These are phyloP conservation scores for Pyrgus malvae DNA, from an alignment of 2,888 invertebrate genomes.

Conservation along the genomic window DNA sequence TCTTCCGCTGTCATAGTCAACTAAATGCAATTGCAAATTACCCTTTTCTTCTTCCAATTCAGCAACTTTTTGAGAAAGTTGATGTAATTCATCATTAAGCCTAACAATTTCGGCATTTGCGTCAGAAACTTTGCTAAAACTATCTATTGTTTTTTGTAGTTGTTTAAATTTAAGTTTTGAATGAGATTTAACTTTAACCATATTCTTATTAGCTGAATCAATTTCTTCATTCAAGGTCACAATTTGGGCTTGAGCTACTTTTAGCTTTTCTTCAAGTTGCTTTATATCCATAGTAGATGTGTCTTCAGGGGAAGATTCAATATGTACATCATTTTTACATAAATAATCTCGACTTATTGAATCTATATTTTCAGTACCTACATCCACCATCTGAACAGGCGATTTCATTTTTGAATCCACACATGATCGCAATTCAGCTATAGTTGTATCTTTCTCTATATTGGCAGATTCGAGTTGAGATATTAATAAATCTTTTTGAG, in stretches of 20 bases:
- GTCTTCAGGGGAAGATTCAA: background rate
- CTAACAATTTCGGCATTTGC: slow-evolving; percentile 85
- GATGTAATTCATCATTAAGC: slow-evolving; percentile 83
- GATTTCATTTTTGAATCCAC: slow-evolving; percentile 31
- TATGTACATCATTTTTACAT: background rate
- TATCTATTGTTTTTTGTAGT: slow-evolving; percentile 87
- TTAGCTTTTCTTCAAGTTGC: slow-evolving; percentile 68
- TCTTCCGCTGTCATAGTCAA: slow-evolving; percentile 89
- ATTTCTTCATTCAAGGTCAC: slow-evolving; percentile 85
- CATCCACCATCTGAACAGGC: slow-evolving; percentile 43
- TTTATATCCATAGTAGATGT: slow-evolving; percentile 29
- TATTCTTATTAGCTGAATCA: slow-evolving; percentile 88
- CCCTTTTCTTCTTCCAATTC: slow-evolving; percentile 96
- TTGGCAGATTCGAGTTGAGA: slow-evolving; percentile 49
- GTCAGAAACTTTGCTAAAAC: slow-evolving; percentile 85
- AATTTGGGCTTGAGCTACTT: slow-evolving; percentile 67
- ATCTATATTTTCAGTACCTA: slow-evolving; percentile 48
- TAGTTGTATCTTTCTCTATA: slow-evolving; percentile 39
- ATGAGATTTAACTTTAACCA: slow-evolving; percentile 88
- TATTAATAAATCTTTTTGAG: slow-evolving; percentile 72
- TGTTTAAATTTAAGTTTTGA: slow-evolving; percentile 88
- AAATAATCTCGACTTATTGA: slow-evolving; percentile 9
- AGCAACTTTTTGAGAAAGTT: slow-evolving; percentile 87
- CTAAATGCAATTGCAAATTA: slow-evolving; percentile 91
- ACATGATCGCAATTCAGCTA: slow-evolving; percentile 41